These are phyloP conservation scores for Microctenopoma lineatum DNA, from an alignment of 2,797 vertebrate genomes.

Conservation along the genomic window DNA sequence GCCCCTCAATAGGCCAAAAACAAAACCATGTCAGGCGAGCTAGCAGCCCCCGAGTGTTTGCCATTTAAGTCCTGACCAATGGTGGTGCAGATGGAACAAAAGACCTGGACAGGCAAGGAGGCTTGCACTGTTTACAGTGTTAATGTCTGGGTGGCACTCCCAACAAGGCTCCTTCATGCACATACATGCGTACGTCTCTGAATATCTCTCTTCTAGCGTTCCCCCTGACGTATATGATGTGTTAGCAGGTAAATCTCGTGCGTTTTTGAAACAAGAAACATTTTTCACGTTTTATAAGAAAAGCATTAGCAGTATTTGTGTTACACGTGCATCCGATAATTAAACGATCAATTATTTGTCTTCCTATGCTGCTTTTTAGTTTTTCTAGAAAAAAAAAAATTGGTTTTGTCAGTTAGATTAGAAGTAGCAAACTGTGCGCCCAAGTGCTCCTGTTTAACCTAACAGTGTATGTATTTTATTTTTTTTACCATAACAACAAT, in stretches of 20 bases:
- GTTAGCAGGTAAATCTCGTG: constrained; percentile 41
- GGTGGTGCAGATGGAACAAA: constrained; percentile 77
- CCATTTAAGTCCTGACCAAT: constrained; percentile 81
- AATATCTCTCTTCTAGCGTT: constrained; percentile 23
- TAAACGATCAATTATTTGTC: constrained; percentile 3
- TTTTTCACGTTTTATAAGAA: background rate
- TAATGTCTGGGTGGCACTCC: constrained; percentile 75
- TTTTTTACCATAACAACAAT: background rate
- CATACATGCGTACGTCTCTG: constrained; percentile 54
- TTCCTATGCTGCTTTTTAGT: background rate
- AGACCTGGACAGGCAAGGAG: constrained; percentile 69
- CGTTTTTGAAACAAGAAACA: background rate
- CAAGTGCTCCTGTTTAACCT: background rate
- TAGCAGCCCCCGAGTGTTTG: constrained; percentile 83
- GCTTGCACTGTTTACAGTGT: constrained; percentile 78
- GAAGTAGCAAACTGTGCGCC: background rate
- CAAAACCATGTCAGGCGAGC: constrained; percentile 82
- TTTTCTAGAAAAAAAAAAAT: background rate
- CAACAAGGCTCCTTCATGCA: constrained; percentile 64
- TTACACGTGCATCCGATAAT: constrained; percentile 4
- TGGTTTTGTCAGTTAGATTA: background rate
- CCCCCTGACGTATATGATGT: constrained; percentile 21
- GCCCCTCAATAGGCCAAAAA: constrained; percentile 79
- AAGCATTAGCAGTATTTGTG: background rate
- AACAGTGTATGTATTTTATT: background rate